Percentiles rank a stretch among this genome's conserved stretches.
Conservation (phyloP, 2,113 vertebrate genomes). For the Axis porcinus region DNA sequence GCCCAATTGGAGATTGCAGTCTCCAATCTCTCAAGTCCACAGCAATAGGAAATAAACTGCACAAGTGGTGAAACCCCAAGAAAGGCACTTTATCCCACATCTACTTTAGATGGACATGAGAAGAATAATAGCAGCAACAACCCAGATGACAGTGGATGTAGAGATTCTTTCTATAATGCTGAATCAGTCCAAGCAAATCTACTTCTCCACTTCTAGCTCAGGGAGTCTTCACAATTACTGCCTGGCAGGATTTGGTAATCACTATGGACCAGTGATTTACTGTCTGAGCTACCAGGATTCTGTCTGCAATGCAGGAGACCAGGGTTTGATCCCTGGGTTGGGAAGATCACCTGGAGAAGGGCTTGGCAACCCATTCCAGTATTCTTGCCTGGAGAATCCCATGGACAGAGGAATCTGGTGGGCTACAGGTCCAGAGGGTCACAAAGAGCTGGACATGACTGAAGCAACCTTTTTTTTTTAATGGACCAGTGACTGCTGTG, state of each 20-base stretch:
- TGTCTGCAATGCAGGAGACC: background rate
- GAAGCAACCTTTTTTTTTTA: background rate
- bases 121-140: background rate
- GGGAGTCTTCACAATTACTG: background rate
- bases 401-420: background rate
- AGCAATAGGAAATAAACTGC: background rate
- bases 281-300: background rate
- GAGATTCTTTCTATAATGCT: too few species aligned
- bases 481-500: background rate
- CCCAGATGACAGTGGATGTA: background rate
- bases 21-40: background rate
- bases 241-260: background rate
- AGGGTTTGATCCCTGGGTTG: background rate
- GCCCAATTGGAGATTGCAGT: background rate
- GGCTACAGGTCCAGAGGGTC: background rate
- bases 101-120: accelerated
- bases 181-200: background rate
- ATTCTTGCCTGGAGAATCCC: background rate
- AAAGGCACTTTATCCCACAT: background rate
- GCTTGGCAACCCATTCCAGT: background rate
- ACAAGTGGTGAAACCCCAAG: background rate
- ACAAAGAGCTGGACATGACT: background rate
- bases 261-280: background rate
- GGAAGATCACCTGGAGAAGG: background rate
- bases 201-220: background rate